These are phyloP conservation scores for Glaucomys volans DNA, from an alignment of 2,113 vertebrate species.

Conservation along the genomic window DNA sequence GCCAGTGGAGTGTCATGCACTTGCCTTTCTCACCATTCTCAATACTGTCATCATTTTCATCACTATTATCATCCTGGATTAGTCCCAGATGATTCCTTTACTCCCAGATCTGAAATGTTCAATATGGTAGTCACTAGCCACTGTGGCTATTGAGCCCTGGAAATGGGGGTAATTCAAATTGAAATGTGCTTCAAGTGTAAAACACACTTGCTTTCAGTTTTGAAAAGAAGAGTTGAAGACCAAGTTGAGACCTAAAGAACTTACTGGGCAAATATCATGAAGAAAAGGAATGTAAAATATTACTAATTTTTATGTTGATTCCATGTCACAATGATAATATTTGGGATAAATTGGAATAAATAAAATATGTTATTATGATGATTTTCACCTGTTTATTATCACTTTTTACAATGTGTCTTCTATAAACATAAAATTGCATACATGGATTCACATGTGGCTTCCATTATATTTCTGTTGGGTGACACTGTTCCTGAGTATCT, in stretches of 20 bases:
- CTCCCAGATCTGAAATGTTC: neutral
- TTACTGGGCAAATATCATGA: neutral
- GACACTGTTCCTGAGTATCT: neutral
- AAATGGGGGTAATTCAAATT: neutral
- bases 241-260: neutral
- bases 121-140: neutral
- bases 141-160: neutral
- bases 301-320: neutral
- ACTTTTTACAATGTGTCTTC: slow-evolving; percentile 37
- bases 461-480: neutral
- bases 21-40: slow-evolving; percentile 47
- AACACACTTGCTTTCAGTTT: neutral
- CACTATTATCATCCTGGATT: neutral
- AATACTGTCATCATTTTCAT: slow-evolving; percentile 13
- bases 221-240: neutral
- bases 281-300: slow-evolving; percentile 8
- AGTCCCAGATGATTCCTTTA: neutral
- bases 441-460: neutral
- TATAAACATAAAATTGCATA: neutral
- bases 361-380: neutral
- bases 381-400: slow-evolving; percentile 21
- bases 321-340: neutral
- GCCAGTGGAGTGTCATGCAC: slow-evolving; percentile 59
- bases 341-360: neutral
- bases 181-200: neutral